Evolutionary conservation across 2,888 invertebrate genomes (phyloP), one percentile per base, ranked within the genome.

Genomic region (Diploptera punctata): DNA sequence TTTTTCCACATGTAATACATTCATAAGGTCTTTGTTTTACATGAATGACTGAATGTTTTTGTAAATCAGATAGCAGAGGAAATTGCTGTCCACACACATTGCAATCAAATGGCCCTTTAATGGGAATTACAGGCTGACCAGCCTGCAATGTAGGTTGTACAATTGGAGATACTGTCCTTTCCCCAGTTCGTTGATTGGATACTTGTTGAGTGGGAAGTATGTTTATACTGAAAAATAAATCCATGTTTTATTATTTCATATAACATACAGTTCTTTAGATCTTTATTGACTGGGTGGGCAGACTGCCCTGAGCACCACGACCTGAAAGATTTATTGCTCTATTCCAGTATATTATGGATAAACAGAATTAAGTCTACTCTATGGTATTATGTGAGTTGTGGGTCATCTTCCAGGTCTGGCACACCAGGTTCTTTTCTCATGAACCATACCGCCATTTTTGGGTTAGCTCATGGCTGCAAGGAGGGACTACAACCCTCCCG

Each of bases 81-180:
- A 29, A 57, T 18, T 57, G 57, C 16, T n/a, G 57, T 57, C 57
- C 57, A 57, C 57, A 57, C 2, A 57, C 57, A 57, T 57, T 57
- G 26, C 57, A 57, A 29, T 57, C 57, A 57, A 29, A 57, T 29
- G 57, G n/a, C 7, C 57, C 57, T 10, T 24, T 24, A 18, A 24
- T 9, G 24, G 24, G 52, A 52, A 18, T 52, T 24, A 52, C 9
- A 24, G 52, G 24, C 24, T 52, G 52, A 1, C 9, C 54, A 13
- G 7, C 54, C 24, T 31, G 1, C 2, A n/a, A 16, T 16, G 24
- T 57, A 16, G 2, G 16, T n/a, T 57, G 57, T 2, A 29, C n/a
- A 10, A 3, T 13, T n/a, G 57, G 0, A n/a, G 29, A 13, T n/a
- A 13, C 7, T 3, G 3, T 3, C 16, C 18, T 13, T n/a, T n/a